Conservation (phyloP, 2,113 vertebrate species). For the Empidonax alnorum region DNA sequence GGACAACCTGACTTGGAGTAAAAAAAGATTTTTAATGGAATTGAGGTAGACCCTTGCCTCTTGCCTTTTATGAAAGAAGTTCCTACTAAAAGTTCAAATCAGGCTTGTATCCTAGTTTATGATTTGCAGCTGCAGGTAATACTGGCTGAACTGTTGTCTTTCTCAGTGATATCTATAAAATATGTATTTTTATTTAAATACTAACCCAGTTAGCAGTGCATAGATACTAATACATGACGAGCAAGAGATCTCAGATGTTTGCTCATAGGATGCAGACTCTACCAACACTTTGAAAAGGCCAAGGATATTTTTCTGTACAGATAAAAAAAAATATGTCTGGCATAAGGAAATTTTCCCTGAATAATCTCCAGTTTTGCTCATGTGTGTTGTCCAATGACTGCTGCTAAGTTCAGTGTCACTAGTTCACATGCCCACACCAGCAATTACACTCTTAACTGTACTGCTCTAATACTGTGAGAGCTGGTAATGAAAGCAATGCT, state of each 20-base stretch:
- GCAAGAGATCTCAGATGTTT: background rate
- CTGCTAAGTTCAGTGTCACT: background rate
- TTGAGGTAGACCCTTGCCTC: background rate
- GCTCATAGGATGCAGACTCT: background rate
- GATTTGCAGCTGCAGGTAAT: background rate
- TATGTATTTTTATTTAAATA: background rate
- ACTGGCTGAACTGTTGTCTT: background rate
- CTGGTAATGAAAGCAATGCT: background rate
- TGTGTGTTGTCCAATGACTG: background rate
- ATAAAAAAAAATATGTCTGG: background rate
- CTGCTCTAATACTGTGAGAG: background rate
- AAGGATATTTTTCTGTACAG: background rate
- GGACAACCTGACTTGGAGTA: background rate
- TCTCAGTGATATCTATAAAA: background rate
- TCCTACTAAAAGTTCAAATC: background rate
- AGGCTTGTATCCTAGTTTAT: background rate
- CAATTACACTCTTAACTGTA: background rate
- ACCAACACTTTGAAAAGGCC: background rate
- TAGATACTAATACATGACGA: background rate
- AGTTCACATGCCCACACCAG: background rate
- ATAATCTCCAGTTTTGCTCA: background rate
- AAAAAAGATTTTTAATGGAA: background rate
- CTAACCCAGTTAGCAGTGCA: background rate
- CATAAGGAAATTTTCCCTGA: background rate
- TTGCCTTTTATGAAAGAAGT: background rate